Conservation (phyloP, 1,140 invertebrate genomes). For the Rhopalosiphum padi region DNA sequence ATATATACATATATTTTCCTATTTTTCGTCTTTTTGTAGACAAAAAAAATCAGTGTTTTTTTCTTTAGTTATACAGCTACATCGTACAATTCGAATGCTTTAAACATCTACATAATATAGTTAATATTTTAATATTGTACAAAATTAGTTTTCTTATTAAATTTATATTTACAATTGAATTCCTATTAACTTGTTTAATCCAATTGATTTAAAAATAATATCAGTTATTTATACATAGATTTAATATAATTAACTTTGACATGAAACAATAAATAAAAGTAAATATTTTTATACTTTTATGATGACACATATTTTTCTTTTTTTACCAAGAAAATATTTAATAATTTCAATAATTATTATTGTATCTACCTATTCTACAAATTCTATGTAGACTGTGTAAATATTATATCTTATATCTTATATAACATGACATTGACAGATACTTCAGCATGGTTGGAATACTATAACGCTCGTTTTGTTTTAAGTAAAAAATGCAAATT, state of each 20-base stretch:
- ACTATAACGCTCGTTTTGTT: not conserved
- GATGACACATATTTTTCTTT: not conserved
- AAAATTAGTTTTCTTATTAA: not conserved
- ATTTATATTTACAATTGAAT: not conserved
- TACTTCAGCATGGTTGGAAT: not conserved
- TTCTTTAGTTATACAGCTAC: not conserved
- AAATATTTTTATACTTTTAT: not conserved
- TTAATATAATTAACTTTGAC: no score
- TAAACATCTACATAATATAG: no score
- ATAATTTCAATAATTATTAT: not conserved
- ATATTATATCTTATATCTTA: not conserved
- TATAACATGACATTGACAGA: not conserved
- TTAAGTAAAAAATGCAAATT: not conserved
- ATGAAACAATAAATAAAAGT: no score
- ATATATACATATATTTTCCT: not conserved
- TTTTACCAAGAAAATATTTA: not conserved
- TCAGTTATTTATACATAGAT: no score
- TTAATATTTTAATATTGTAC: no score
- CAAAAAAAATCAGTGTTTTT: not conserved
- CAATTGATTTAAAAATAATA: no score
- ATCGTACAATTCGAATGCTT: not conserved
- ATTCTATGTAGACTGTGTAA: not conserved
- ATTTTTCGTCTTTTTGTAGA: not conserved
- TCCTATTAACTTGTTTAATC: no score
- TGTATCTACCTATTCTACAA: not conserved